A percentile compares a stretch with the other conserved stretches of the same genome.
These are phyloP conservation scores for Ischnus inquisitorius DNA, from an alignment of 2,888 invertebrate genomes.

Conservation along the genomic window DNA sequence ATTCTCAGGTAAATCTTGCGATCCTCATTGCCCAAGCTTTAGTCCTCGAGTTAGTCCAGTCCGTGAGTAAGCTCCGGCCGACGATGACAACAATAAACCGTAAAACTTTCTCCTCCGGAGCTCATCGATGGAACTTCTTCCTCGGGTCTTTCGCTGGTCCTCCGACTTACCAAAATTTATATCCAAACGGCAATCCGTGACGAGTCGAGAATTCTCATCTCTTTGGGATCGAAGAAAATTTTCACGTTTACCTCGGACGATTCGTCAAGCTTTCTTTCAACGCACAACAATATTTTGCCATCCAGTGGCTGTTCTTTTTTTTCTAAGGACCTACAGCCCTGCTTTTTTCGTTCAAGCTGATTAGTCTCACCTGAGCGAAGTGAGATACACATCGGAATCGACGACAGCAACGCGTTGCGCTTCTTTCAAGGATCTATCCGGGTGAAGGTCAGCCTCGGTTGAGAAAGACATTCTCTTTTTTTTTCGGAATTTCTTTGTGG, in stretches of 20 bases:
- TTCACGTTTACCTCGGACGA: constrained; percentile 51
- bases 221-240: constrained; percentile 21
- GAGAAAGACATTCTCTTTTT: constrained; percentile 33
- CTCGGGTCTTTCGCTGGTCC: constrained; percentile 31
- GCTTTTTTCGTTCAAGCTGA: constrained; percentile 45
- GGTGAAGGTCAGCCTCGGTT: constrained; percentile 59
- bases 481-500: constrained; percentile 23
- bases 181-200: constrained; percentile 39
- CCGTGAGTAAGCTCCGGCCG: constrained; percentile 9
- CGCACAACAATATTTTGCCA: constrained; percentile 67
- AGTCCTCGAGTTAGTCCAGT: constrained; percentile 25
- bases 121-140: constrained; percentile 30
- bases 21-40: constrained; percentile 13
- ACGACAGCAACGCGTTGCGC: constrained; percentile 17
- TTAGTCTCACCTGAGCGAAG: constrained; percentile 32
- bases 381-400: constrained; percentile 41
- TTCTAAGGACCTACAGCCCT: neutral
- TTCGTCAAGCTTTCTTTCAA: constrained; percentile 66
- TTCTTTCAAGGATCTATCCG: constrained; percentile 46
- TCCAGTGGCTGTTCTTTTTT: constrained; percentile 33
- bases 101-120: constrained; percentile 74
- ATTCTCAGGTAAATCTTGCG: constrained; percentile 44
- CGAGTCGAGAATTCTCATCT: constrained; percentile 26
- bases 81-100: constrained; percentile 69
- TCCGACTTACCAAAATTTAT: constrained; percentile 54